Base-by-base conservation (phyloP, 2,888 invertebrate genomes). In the Mimumesa dahlbomi region DNA sequence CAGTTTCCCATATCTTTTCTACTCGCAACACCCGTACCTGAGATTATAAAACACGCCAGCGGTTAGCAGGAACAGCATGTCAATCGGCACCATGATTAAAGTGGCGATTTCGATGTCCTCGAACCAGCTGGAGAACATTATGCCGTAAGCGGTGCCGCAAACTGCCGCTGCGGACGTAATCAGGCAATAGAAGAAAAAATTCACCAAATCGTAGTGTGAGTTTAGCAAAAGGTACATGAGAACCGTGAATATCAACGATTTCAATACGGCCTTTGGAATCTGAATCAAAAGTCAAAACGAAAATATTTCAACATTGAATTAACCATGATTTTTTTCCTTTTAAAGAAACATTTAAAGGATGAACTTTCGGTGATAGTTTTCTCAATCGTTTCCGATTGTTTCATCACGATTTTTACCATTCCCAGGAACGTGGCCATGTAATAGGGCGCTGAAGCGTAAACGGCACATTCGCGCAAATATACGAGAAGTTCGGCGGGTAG, bases 71-170 rank as follows among this genome's bases (percentile, higher is more conserved):
- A 91, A 83, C 0, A 91, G 88, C 0, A 91, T 85, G 67, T 92
- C 92, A 0, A 88, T 83, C 36, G 90, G 91, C 0, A 91, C 90
- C 91, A 91, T 91, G 38, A 91, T 88, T 58, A 90, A 90, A 0
- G 89, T 87, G 81, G 90, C 89, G 3, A 90, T 81, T 0, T 90
- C 90, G 0, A 90, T 82, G 0, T 91, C 89, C 0, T 89, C 89
- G 76, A 91, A 90, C 1, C 91, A 78, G 0, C 91, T 91, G 2
- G 90, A 91, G 88, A 92, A 90, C 40, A 90, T 90, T 0, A 91
- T 86, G 73, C 92, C 92, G 90, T 83, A 82, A 18, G 79, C 76
- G n/a, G 54, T 67, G 5, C 72, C 72, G 34, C 77, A 79, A 9
- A 82, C 36, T 2, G 74, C 76, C 14, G 76, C 66, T 13, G 34